Base-by-base conservation (phyloP, 2,113 vertebrate species). In the Nicator chloris region DNA sequence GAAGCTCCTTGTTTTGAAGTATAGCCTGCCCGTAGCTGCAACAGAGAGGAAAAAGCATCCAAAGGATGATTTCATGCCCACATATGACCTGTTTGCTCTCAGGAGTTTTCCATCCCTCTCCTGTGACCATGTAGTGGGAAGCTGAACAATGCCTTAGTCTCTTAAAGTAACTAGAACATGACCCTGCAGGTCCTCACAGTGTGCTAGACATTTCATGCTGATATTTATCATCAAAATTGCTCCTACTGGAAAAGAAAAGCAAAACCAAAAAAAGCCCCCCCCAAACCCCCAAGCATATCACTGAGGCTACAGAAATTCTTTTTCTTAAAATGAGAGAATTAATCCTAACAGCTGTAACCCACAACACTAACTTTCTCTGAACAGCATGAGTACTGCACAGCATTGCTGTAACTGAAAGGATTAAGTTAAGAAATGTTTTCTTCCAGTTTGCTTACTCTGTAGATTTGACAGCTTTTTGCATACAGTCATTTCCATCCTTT, bases 401-500 rank as follows among this genome's bases (percentile, higher is more conserved):
- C 42, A 73, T n/a, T 88, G 69, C 90, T 92, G 75, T 78, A 92
- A 86, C 87, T 60, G 92, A 94, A 96, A 96, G 80, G 94, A 96
- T 96, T 95, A 97, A 78, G 92, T 83, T 97, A 95, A 94, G 76
- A 93, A 90, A 72, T 66, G 11, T 7, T 83, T 84, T 95, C 77
- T 92, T 92, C 79, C 79, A 95, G 85, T 95, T 94, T 96, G 88
- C 92, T 93, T 96, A 92, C 90, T 92, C 90, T 92, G 72, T 94
- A 86, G 82, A 94, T 95, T 95, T 95, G 93, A 93, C 95, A 93
- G 92, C 54, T 75, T 92, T 97, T 92, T 92, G 93, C 95, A 96
- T 88, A 90, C 69, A 95, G 88, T 88, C 76, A 93, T 83, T 96
- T 95, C 83, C 79, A 90, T 93, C 82, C 85, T 88, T 96, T 96